Base-by-base conservation (phyloP, 2,888 invertebrate genomes). In the Pocota personata region DNA sequence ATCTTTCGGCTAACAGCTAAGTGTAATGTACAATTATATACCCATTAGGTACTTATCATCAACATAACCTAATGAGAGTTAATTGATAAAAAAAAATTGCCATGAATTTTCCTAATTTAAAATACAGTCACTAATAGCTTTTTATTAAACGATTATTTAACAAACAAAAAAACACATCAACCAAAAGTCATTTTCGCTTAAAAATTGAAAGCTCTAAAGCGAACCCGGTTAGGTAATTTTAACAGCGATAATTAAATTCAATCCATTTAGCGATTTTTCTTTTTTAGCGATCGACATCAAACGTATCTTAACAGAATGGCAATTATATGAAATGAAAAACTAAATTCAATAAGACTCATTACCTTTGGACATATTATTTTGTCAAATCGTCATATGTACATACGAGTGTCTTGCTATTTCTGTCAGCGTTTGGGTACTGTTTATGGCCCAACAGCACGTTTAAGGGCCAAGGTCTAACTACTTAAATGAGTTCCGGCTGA, bases 181-280 rank as follows among this genome's bases (percentile, higher is more conserved):
- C 10, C 16, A 30, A 21, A 19, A 48, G 12, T n/a, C 1, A 21
- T 12, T 50, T 50, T 50, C 50, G n/a, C 6, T 58, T 37, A 35
- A 58, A 58, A 57, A 57, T 12, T 16, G 35, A 57, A 57, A 46
- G 64, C 46, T 46, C 30, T 3, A 46, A 4, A 32, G 27, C 32
- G 32, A 64, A 16, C 12, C 46, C 3, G 10, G 27, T 46, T 46
- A 64, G 64, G 35, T 46, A 64, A 64, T 64, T 64, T 16, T 64
- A 19, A 32, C 46, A 64, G 46, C 27, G 30, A 16, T 46, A 46
- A 27, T 32, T 19, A 48, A 8, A 30, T 43, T 24, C 46, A 30
- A 30, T 16, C 16, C 12, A 46, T 46, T 43, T 30, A 30, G 1
- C 40, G 27, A 19, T 19, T 16, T 19, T 12, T 43, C 4, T 16